These are phyloP conservation scores for Bembecia ichneumoniformis DNA, from an alignment of 2,888 invertebrate species.

Conservation along the genomic window DNA sequence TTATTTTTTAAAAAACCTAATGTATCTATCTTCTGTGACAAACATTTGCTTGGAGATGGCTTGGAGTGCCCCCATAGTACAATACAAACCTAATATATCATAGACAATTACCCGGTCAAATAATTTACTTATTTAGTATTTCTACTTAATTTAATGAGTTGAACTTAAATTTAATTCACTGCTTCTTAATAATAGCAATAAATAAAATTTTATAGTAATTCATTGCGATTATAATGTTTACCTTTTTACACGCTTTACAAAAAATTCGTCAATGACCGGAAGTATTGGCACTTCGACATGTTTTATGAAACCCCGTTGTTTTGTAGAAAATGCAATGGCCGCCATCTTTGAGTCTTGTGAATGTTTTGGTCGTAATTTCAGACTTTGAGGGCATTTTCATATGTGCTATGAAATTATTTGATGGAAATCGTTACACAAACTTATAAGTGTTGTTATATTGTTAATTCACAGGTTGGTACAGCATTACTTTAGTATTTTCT, in stretches of 20 bases:
- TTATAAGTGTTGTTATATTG: conserved; percentile 46
- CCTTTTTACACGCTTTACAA: no score
- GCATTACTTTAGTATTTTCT: conserved; percentile 41
- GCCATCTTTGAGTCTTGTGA: conserved; percentile 88
- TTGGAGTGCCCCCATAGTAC: no score
- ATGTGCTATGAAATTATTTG: conserved; percentile 63
- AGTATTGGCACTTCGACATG: conserved; percentile 46
- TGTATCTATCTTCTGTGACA: no score
- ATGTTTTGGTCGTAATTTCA: conserved; percentile 79
- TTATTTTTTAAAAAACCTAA: no score
- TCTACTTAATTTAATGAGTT: background rate
- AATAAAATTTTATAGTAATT: conserved; percentile 2
- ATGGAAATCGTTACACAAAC: conserved; percentile 54
- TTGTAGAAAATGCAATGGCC: conserved; percentile 87
- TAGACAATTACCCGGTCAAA: background rate
- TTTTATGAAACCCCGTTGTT: conserved; percentile 72
- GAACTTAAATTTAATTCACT: background rate
- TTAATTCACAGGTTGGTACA: conserved; percentile 51
- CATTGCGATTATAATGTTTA: no score
- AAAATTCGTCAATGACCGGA: conserved; percentile 38
- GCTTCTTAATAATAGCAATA: no score
- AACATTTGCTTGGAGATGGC: no score
- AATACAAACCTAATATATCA: background rate
- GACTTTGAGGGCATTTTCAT: conserved; percentile 58
- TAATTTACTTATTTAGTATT: background rate